Conservation (phyloP, 2,113 vertebrate genomes). For the Sebastes fasciatus region DNA sequence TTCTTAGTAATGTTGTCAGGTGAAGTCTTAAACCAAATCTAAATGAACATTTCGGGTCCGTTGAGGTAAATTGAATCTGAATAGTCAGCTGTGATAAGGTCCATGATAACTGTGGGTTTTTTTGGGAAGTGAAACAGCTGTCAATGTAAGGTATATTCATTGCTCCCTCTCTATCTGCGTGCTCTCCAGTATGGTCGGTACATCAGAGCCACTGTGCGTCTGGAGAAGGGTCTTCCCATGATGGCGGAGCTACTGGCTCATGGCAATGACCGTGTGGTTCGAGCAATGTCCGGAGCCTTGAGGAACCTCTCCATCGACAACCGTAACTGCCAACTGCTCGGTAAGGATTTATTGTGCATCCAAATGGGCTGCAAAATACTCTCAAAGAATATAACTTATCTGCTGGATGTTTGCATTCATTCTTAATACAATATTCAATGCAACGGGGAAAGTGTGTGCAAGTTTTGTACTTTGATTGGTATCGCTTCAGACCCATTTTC, state of each 20-base stretch:
- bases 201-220: constrained; percentile 91
- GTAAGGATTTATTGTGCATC: constrained; percentile 74
- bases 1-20: neutral
- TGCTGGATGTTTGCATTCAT: neutral
- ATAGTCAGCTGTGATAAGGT: neutral
- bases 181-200: constrained; percentile 90
- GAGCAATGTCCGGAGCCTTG: constrained; percentile 93
- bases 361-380: neutral
- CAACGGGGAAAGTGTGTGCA: neutral
- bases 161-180: neutral
- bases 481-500: neutral
- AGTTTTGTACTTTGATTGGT: neutral
- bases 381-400: neutral
- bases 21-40: neutral
- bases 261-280: constrained; percentile 93
- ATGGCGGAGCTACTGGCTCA: constrained; percentile 92
- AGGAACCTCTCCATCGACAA: constrained; percentile 94
- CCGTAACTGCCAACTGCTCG: constrained; percentile 94
- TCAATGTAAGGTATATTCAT: neutral
- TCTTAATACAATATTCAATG: neutral
- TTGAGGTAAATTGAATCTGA: neutral
- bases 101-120: neutral
- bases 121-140: neutral
- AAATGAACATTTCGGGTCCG: neutral
- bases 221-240: constrained; percentile 95